Evolutionary conservation across 2,113 vertebrate genomes (phyloP), one percentile per base, ranked within the genome.

Genomic region (Baryphthengus martii): DNA sequence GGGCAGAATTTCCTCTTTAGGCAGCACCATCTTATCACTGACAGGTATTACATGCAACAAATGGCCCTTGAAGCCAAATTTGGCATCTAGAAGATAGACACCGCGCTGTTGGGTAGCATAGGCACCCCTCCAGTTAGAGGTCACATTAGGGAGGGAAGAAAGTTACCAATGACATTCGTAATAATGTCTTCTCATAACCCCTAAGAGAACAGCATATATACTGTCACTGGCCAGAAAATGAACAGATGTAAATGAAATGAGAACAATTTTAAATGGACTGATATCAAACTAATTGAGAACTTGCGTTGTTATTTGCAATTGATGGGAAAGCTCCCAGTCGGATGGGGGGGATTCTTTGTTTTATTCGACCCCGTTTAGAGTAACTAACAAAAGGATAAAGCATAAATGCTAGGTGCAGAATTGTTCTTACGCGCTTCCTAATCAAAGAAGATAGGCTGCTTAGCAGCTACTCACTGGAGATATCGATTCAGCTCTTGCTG

Each of bases 401-500:
- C 52, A 40, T 17, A 49, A 73, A 44, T 1, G 4, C 2, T 18
- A 25, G 45, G 6, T 2, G 37, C 10, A 50, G 67, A n/a, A 6
- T 2, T 13, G 33, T 8, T 65, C 55, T 33, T 12, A 10, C 7
- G 2, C 1, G 5, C 16, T 65, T 13, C 18, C 50, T 14, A 24
- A 55, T 7, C 29, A 53, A 58, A 88, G 40, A 20, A 50, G 7
- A 70, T 42, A 47, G 68, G 33, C 26, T 21, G 7, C 18, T 21
- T 8, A 26, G 26, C 52, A 56, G 52, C 56, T 95, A 98, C 99
- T 99, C 97, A 99, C 99, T 99, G 98, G 70, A 99, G 98, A 89
- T 99, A 99, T 40, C 99, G 98, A 92, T 98, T 98, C 75, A 99
- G 98, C 97, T 99, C 99, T 95, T 99, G 99, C 96, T 99, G 99